These are phyloP conservation scores for Equus przewalskii DNA, from an alignment of 2,113 vertebrate species.

Conservation along the genomic window DNA sequence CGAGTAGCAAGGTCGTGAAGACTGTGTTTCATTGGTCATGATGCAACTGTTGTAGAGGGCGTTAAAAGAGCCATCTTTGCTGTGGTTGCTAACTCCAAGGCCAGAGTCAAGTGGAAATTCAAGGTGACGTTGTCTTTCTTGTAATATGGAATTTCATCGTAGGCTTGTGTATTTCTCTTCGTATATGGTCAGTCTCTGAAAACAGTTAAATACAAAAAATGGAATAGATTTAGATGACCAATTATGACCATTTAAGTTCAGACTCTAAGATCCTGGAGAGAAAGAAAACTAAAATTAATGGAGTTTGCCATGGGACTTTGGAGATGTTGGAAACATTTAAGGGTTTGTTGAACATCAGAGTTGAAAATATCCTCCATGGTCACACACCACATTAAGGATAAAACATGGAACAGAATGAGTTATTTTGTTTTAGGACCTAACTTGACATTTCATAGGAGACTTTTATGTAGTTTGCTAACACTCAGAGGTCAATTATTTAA, in stretches of 20 bases:
- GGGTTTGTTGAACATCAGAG: neutral
- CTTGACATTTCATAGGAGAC: constrained; percentile 14
- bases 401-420: neutral
- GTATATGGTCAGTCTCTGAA: neutral
- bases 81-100: neutral
- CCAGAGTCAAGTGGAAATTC: constrained; percentile 4
- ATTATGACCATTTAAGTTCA: constrained; percentile 32
- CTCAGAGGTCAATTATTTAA: neutral
- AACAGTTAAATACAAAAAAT: constrained; percentile 38
- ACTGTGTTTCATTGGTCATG: neutral
- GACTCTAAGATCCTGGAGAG: neutral
- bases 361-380: constrained; percentile 20
- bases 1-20: neutral
- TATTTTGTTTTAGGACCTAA: neutral
- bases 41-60: neutral
- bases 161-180: neutral
- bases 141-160: neutral
- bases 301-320: neutral
- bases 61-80: neutral
- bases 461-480: constrained; percentile 1
- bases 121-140: neutral
- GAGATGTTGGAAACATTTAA: constrained; percentile 2
- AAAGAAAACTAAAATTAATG: constrained; percentile 9
- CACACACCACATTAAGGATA: neutral
- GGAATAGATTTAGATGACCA: neutral